These are phyloP conservation scores for Periparus ater DNA, from an alignment of 2,797 vertebrate genomes.

Conservation along the genomic window DNA sequence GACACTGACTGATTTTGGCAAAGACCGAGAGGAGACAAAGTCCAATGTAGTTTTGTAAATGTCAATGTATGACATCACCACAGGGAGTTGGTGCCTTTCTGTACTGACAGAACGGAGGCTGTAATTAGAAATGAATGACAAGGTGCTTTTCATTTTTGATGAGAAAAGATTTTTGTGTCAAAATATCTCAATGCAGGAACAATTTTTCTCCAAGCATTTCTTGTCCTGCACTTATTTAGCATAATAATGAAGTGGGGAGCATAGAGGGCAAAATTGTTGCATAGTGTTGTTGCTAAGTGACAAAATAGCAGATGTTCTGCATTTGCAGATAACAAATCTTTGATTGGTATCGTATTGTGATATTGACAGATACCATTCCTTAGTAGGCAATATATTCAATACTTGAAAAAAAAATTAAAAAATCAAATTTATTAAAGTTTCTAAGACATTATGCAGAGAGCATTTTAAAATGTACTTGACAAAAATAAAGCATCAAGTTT, in stretches of 20 bases:
- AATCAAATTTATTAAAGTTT: not conserved
- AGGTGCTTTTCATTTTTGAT: slow-evolving; percentile 68
- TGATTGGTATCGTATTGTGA: slow-evolving; percentile 53
- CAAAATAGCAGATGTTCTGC: slow-evolving; percentile 44
- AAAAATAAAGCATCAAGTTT: not conserved
- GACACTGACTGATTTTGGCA: not conserved
- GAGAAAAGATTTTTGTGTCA: slow-evolving; percentile 69
- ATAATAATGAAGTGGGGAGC: slow-evolving; percentile 34
- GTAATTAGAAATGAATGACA: slow-evolving; percentile 74
- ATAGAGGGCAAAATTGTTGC: slow-evolving; percentile 7
- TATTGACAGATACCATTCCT: slow-evolving; percentile 11
- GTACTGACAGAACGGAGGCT: slow-evolving; percentile 30
- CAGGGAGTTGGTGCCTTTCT: slow-evolving; percentile 25
- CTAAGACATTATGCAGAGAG: not conserved
- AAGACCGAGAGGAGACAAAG: not conserved
- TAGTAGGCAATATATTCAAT: not conserved
- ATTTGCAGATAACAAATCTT: slow-evolving; percentile 42
- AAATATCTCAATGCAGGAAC: slow-evolving; percentile 67
- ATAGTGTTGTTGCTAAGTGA: slow-evolving; percentile 67
- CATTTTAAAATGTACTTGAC: slow-evolving; percentile 21
- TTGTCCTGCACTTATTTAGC: slow-evolving; percentile 62
- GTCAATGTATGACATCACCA: slow-evolving; percentile 42
- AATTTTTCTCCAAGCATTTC: slow-evolving; percentile 61
- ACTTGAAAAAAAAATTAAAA: not conserved
- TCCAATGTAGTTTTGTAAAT: slow-evolving; percentile 25